Percentiles rank a stretch among this genome's conserved stretches.
These are phyloP conservation scores for Nothocercus nigrocapillus DNA, from an alignment of 2,113 vertebrate species.

Conservation along the genomic window DNA sequence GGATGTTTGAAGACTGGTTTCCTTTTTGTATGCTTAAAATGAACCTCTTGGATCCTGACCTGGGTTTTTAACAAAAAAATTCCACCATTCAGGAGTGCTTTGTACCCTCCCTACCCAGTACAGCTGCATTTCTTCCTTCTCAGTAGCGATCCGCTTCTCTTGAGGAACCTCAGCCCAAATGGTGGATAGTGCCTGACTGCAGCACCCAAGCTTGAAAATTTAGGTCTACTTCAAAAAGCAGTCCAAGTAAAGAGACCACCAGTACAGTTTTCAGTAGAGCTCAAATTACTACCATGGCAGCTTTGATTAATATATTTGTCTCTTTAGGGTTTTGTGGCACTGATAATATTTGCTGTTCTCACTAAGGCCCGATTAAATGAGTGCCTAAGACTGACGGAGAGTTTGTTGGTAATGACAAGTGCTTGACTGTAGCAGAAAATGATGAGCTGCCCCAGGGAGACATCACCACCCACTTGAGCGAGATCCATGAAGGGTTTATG, in stretches of 20 bases:
- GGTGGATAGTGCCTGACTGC: not conserved
- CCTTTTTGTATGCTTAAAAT: not conserved
- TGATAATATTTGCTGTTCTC: conserved; percentile 60
- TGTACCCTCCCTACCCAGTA: not conserved
- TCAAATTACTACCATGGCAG: conserved; percentile 31
- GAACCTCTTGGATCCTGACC: not conserved
- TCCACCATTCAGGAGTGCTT: not conserved
- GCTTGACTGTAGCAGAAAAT: conserved; percentile 77
- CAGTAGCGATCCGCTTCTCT: not conserved
- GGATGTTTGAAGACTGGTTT: not conserved
- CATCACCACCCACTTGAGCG: conserved; percentile 81
- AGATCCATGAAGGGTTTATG: conserved; percentile 83
- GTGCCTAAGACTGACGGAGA: conserved; percentile 72
- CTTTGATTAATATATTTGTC: conserved; percentile 67
- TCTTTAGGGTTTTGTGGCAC: conserved; percentile 63
- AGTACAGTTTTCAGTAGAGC: conserved; percentile 10
- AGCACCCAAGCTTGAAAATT: conserved; percentile 3
- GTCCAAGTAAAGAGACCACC: not conserved
- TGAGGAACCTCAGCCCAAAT: not conserved
- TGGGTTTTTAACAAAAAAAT: not conserved
- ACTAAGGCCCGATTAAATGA: conserved; percentile 74
- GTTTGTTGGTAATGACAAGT: conserved; percentile 83
- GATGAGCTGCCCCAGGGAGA: conserved; percentile 81
- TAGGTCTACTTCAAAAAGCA: not conserved
- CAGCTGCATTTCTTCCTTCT: not conserved